A percentile compares a stretch with the other conserved stretches of the same genome.
phyloP scores from a whole-genome alignment of 2,113 vertebrate genomes.

The Typhlomys cinereus region DNA sequence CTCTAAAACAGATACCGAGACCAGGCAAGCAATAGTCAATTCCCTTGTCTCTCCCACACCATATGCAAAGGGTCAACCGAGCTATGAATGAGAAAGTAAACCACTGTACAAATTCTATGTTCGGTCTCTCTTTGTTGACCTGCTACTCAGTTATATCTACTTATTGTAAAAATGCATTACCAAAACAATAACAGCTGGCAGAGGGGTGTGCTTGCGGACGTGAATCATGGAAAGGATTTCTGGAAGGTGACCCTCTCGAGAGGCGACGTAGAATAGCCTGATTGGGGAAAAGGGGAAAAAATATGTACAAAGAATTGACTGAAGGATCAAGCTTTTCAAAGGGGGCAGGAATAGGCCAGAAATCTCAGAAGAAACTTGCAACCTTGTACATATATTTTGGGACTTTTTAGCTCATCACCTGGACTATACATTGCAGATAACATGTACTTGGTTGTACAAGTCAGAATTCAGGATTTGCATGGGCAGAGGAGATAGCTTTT shows the following conservation, averaged over 20 bases:
- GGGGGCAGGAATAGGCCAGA: constrained; percentile 45
- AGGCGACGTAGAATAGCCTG: constrained; percentile 97
- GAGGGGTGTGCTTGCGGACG: constrained; percentile 94
- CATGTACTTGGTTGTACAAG: background rate
- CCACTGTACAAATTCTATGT: constrained; percentile 50
- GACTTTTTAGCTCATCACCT: constrained; percentile 17
- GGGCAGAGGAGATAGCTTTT: too few species aligned
- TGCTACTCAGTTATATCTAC: constrained; percentile 56
- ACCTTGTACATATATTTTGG: background rate
- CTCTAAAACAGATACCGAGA: constrained; percentile 47
- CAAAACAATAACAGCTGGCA: constrained; percentile 96
- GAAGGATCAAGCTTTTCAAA: constrained; percentile 76
- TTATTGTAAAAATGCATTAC: constrained; percentile 87
- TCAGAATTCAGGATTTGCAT: background rate
- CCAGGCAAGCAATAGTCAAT: background rate
- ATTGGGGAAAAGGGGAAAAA: too few species aligned
- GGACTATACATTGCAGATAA: constrained; percentile 39
- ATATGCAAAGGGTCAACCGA: background rate
- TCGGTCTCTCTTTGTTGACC: constrained; percentile 57
- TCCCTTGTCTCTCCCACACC: constrained; percentile 31
- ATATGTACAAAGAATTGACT: constrained; percentile 80
- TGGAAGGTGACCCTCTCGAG: constrained; percentile 97
- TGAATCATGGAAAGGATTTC: constrained; percentile 99
- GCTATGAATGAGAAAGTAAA: constrained; percentile 62
- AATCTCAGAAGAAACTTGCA: constrained; percentile 66